Conservation (phyloP, 2,113 vertebrate genomes). For the Fregetta grallaria region DNA sequence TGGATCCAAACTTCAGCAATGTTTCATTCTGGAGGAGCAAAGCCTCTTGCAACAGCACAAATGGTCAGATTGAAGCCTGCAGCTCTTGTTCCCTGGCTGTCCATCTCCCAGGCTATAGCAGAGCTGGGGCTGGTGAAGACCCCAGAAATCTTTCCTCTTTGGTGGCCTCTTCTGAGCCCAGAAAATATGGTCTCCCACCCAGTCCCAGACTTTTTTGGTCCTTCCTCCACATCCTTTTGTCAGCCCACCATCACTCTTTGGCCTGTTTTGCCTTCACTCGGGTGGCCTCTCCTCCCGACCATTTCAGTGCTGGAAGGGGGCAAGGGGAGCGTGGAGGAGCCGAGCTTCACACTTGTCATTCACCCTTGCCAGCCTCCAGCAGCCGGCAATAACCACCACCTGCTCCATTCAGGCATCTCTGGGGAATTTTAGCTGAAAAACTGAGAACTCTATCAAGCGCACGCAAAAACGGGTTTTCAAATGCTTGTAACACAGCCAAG, state of each 20-base stretch:
- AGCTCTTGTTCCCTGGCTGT: not conserved
- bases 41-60: not conserved
- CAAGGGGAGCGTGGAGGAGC: not conserved
- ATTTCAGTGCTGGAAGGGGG: not conserved
- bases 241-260: not conserved
- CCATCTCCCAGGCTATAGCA: not conserved
- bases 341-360: not conserved
- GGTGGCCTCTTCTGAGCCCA: not conserved
- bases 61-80: not conserved
- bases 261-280: not conserved
- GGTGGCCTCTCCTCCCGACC: accelerated
- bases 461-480: not conserved
- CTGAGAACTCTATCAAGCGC: not conserved
- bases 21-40: not conserved
- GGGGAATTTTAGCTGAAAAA: not conserved
- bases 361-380: not conserved
- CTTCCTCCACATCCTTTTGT: not conserved
- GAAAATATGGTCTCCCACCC: not conserved
- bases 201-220: not conserved
- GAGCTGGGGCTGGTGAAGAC: not conserved
- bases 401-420: not conserved
- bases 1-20: not conserved
- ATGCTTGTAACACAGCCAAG: slow-evolving; percentile 4
- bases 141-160: not conserved
- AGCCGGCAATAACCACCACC: not conserved